Percentiles rank a stretch among this genome's conserved stretches.
These are phyloP conservation scores for Nyctibius grandis DNA, from an alignment of 2,797 vertebrate genomes.

Conservation along the genomic window DNA sequence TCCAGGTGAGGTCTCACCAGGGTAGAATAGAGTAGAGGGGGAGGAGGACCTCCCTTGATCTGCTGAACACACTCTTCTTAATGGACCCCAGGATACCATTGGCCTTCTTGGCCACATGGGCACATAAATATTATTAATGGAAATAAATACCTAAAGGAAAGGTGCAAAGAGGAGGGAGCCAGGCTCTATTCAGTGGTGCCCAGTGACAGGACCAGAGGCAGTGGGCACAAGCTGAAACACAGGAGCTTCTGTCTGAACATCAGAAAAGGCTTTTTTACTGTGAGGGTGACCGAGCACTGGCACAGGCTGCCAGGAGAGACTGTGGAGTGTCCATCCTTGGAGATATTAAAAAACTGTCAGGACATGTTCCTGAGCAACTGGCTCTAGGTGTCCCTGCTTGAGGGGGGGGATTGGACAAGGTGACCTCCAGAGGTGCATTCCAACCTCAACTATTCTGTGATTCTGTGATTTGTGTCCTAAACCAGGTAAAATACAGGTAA, in stretches of 20 bases:
- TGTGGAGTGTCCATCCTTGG: not conserved
- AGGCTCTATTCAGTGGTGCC: not conserved
- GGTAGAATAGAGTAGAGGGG: too few species aligned
- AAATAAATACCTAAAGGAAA: not conserved
- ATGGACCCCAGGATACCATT: too few species aligned
- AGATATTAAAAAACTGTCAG: not conserved
- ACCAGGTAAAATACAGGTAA: not conserved
- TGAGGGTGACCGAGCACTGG: not conserved
- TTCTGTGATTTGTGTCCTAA: not conserved
- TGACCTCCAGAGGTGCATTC: not conserved
- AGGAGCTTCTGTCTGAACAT: not conserved
- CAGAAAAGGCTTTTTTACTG: not conserved
- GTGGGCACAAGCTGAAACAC: not conserved
- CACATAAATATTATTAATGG: not conserved
- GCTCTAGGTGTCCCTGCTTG: not conserved
- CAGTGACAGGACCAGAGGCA: not conserved
- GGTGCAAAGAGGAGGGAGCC: not conserved
- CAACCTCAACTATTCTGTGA: not conserved
- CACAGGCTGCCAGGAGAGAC: not conserved
- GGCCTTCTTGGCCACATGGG: too few species aligned
- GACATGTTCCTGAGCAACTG: accelerated
- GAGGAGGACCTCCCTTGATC: too few species aligned
- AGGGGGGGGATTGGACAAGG: not conserved
- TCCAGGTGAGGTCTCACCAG: too few species aligned
- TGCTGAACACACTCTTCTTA: too few species aligned